phyloP scores from a whole-genome alignment of 2,113 vertebrate species.

The Dissostichus mawsoni region DNA sequence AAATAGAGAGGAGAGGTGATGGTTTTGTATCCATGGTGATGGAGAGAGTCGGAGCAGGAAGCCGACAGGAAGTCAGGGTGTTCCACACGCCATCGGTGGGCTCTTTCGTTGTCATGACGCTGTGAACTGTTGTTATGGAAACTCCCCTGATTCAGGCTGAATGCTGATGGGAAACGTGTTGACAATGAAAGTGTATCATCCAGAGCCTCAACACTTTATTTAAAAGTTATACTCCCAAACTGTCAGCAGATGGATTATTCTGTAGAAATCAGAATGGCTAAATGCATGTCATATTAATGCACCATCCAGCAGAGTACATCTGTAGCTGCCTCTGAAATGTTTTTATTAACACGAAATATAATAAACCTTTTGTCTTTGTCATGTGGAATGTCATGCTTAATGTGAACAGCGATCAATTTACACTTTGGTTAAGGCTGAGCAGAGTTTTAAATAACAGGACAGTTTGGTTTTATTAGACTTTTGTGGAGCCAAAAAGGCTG shows the following conservation, averaged over 20 bases:
- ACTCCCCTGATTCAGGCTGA: conserved; percentile 63
- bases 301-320: too few relatives aligned
- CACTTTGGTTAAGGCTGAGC: conserved; percentile 24
- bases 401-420: conserved; percentile 2
- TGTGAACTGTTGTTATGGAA: conserved; percentile 76
- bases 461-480: conserved; percentile 55
- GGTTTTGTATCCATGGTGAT: conserved; percentile 73
- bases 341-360: not conserved
- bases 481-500: conserved; percentile 41
- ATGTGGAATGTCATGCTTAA: not conserved
- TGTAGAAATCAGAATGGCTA: too few relatives aligned
- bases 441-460: conserved; percentile 50
- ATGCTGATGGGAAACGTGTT: conserved; percentile 63
- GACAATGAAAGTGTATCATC: conserved; percentile 34
- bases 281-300: too few relatives aligned
- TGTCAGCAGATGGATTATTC: not conserved
- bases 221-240: not conserved
- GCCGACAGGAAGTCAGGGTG: conserved; percentile 78
- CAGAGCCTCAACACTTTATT: too few relatives aligned
- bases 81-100: conserved; percentile 60
- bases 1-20: conserved; percentile 50
- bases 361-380: conserved; percentile 11
- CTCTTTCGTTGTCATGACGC: conserved; percentile 80
- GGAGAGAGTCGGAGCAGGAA: conserved; percentile 70
- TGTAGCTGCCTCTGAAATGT: too few relatives aligned